Conservation (phyloP, 2,113 vertebrate species). For the Lethenteron camtschaticum region DNA sequence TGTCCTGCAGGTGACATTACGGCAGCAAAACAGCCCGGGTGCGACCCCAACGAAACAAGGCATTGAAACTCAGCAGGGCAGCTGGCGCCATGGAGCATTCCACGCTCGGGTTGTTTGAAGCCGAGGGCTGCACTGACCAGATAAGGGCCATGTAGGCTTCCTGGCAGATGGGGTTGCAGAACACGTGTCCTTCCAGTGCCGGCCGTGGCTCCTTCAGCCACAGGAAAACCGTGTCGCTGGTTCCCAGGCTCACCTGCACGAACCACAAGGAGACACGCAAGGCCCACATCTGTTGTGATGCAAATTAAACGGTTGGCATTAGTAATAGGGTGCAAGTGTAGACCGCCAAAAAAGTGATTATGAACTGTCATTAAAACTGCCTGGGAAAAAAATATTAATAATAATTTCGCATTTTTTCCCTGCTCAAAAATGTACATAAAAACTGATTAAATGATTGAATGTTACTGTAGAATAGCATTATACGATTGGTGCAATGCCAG, state of each 20-base stretch:
- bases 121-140: constrained; percentile 33
- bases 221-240: constrained; percentile 75
- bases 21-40: too few relatives aligned
- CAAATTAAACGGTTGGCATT: too few relatives aligned
- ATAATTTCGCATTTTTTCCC: too few relatives aligned
- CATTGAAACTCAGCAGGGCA: too few relatives aligned
- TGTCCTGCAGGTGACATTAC: too few relatives aligned
- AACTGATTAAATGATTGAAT: neutral
- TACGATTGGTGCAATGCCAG: too few relatives aligned
- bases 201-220: constrained; percentile 57
- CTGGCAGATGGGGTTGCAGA: constrained; percentile 52
- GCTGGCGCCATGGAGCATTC: too few relatives aligned
- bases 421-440: neutral
- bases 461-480: neutral
- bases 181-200: constrained; percentile 58
- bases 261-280: constrained; percentile 2
- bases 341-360: too few relatives aligned
- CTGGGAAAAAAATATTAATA: neutral
- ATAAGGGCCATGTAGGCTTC: constrained; percentile 61
- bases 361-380: neutral
- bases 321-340: too few relatives aligned
- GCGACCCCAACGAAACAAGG: too few relatives aligned
- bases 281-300: too few relatives aligned
- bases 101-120: too few relatives aligned
- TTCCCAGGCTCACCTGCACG: constrained; percentile 54